Evolutionary conservation across 2,888 invertebrate species (phyloP), one percentile per base, ranked within the genome.

Genomic region (Pristionchus fissidentatus): DNA sequence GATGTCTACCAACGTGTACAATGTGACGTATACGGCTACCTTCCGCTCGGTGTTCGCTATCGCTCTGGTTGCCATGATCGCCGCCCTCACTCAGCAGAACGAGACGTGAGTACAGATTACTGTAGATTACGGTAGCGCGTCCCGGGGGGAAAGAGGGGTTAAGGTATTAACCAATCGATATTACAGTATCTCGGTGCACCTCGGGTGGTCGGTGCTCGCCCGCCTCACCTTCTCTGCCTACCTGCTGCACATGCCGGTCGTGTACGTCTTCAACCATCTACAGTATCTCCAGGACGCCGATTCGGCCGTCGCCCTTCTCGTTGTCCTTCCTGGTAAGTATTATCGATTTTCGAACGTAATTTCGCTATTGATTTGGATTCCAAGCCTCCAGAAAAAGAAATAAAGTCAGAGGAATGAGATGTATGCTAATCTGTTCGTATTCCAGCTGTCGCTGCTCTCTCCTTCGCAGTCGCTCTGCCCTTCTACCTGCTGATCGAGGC

Each of bases 241-340:
- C 80, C 88, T 91, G 10, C 86, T 90, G 4, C 91, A 91, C 85
- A 91, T 91, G 91, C 91, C 91, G 29, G 86, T 90, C 62, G 89
- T 91, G 79, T 91, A 90, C 86, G 84, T 90, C 78, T 90, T 91
- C 87, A 91, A 90, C 84, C 84, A 87, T 83, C 84, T 90, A 0
- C 84, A 85, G n/a, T 89, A 87, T 81, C 87, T 91, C 7, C 91
- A 91, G 84, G 62, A 87, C 3, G 89, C 90, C 70, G 86, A 86
- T 0, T 87, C 87, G 3, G 90, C 91, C 26, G 83, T 88, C 70
- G 89, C 88, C 46, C 86, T 91, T 0, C 66, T 91, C 8, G 75
- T 86, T 8, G 88, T 90, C 15, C 86, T 91, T 1, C 83, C 83
- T 5, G 38, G 83, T 83, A 52, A 73, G 70, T 19, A 10, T 29